Evolutionary conservation across 2,113 vertebrate genomes (phyloP), one percentile per base, ranked within the genome.

Genomic region (Haliaeetus leucogaster): DNA sequence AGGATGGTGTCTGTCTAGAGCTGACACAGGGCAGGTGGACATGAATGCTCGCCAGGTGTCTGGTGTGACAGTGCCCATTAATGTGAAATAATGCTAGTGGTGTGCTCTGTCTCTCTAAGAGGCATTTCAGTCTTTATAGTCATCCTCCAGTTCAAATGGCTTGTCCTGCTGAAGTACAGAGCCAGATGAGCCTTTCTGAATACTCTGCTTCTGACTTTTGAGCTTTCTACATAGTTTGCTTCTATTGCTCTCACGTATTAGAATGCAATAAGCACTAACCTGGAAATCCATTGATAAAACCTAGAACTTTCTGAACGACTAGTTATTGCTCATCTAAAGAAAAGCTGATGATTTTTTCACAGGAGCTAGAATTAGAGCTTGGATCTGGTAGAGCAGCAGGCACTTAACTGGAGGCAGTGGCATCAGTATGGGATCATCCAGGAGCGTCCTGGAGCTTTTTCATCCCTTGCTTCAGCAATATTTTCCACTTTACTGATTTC

Each of bases 31-130:
- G 48, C 23, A 25, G 43, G 15, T 10, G 6, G 11, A 22, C 16
- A 5, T 11, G 42, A 15, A 15, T 0, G 0, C 59, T 77, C 3
- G 1, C 56, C 4, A 1, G 30, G 20, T 15, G 18, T 26, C 36
- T 11, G 0, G 61, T 9, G 48, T 43, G 53, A 34, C 40, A 20
- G 36, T 36, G 82, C 38, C 16, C 19, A 1, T 34, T 1, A 0
- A 11, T 12, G 67, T 52, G 67, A 19, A 48, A 3, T 26, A 36
- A 29, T 30, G 6, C 43, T 3, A 4, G 14, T 13, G 40, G 9
- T 16, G 50, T 47, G 32, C 43, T 38, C 48, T 34, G 13, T 53
- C 27, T 80, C 52, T 86, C 6, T 1, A 38, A 52, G 56, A 56
- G 43, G 15, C 8, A 3, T 59, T 72, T 47, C 43, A 29, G 25